Evolutionary conservation across 2,888 invertebrate species (phyloP).

Genomic region (Acanthosepion esculentum): DNA sequence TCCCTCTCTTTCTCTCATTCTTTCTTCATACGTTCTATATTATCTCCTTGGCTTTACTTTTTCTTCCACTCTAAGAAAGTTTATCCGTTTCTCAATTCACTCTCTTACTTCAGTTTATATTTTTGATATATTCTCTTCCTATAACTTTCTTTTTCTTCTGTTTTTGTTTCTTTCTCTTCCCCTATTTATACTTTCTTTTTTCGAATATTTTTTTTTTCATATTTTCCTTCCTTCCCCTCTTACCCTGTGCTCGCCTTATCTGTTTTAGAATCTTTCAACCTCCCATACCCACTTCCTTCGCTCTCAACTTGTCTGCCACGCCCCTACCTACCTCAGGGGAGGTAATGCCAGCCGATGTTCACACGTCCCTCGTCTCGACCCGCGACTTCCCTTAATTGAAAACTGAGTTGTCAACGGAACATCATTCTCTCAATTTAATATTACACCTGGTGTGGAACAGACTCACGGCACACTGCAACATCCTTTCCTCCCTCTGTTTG

Average conservation of each 20-base stretch:
- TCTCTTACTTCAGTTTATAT: no score
- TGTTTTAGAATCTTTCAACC: neutral
- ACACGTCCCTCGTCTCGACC: slow-evolving; percentile 1
- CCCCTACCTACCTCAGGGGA: neutral
- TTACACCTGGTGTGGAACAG: neutral
- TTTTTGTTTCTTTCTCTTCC: neutral
- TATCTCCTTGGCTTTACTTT: neutral
- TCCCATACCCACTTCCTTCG: neutral
- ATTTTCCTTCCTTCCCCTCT: neutral
- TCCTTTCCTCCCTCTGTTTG: neutral
- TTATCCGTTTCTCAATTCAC: no score
- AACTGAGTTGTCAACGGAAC: neutral
- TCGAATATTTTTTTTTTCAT: no score
- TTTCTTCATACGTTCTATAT: neutral
- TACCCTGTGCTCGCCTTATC: neutral
- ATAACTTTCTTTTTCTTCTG: neutral
- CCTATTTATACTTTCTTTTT: neutral
- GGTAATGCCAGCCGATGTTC: neutral
- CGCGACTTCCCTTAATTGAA: slow-evolving; percentile 4
- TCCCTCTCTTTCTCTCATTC: neutral
- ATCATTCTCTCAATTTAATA: slow-evolving; percentile 2
- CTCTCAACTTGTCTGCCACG: neutral
- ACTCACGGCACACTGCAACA: neutral
- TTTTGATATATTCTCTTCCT: neutral
- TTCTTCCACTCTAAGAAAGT: neutral